Evolutionary conservation across 2,888 invertebrate species (phyloP), one percentile per base, ranked within the genome.

Genomic region (Diloba caeruleocephala): DNA sequence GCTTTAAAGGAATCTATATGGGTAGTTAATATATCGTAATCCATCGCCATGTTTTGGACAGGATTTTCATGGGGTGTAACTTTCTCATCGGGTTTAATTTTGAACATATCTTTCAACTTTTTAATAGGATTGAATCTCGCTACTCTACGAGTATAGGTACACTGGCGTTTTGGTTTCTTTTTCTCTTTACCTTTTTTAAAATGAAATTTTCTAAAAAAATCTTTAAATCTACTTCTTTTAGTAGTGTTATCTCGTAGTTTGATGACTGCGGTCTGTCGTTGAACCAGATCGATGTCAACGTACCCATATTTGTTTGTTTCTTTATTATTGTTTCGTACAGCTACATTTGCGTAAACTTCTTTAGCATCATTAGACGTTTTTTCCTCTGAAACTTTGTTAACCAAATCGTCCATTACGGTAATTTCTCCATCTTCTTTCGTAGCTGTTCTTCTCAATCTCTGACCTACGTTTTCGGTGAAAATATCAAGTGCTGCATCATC

Each of bases 71-170:
- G 46, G 5, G 10, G 25, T 10, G 12, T 7, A 0, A 13, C 32
- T n/a, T 44, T 67, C 1, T 49, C 45, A 4, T 74, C 60, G 0
- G 50, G n/a, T 41, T 52, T 71, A 0, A 37, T 23, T 32, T 9
- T 54, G 23, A 88, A 85, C 0, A 87, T 73, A 21, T 81, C 55
- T 56, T 80, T 83, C 1, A 89, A 31, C 6, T 74, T 81, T 23
- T 84, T 75, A 2, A 89, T 67, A 3, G 85, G 79, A 57, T 81
- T 82, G 12, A 82, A 87, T 9, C 86, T 79, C n/a, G 68, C 63
- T 7, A 49, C 49, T 57, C 84, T 73, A 3, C 54, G 37, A 1
- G 8, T 21, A 19, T 33, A 34, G 8, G 15, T 19, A 0, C 15
- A 14, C 4, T 31, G 26, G 3, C 60, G 36, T 53, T 68, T 68